These are phyloP conservation scores for Diploscapter pachys DNA, from an alignment of 1,140 invertebrate species.

Conservation along the genomic window DNA sequence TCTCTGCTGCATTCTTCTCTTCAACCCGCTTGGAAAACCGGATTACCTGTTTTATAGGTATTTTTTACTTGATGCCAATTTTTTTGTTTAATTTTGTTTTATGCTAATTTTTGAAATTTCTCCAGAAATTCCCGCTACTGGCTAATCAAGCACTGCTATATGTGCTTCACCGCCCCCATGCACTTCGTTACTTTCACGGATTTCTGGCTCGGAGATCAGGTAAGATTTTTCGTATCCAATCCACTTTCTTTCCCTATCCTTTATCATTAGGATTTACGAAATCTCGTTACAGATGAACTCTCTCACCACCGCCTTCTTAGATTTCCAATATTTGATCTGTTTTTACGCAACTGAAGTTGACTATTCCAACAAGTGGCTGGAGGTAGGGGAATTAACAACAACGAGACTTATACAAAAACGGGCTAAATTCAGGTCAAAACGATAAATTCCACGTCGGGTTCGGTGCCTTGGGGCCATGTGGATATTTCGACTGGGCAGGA, in stretches of 20 bases:
- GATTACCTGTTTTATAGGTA: conserved; percentile 5
- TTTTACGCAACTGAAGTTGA: conserved; percentile 62
- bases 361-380: background rate
- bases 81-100: too few relatives aligned
- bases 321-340: conserved; percentile 79
- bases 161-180: conserved; percentile 78
- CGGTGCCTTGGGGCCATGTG: conserved; percentile 52
- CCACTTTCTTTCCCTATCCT: too few relatives aligned
- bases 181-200: conserved; percentile 94
- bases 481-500: conserved; percentile 54
- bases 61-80: too few relatives aligned
- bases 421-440: conserved; percentile 4
- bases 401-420: too few relatives aligned
- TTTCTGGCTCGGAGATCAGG: conserved; percentile 98
- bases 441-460: background rate
- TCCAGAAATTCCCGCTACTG: conserved; percentile 71
- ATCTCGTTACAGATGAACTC: conserved; percentile 69
- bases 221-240: too few relatives aligned
- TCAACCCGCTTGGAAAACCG: conserved; percentile 73
- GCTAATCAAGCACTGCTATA: conserved; percentile 63
- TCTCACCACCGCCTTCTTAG: conserved; percentile 79
- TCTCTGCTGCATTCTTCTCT: conserved; percentile 80
- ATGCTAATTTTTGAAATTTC: too few relatives aligned
- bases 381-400: background rate
- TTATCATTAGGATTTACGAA: too few relatives aligned